phyloP scores from a whole-genome alignment of 2,113 vertebrate genomes.

The Callopanchax toddi region DNA sequence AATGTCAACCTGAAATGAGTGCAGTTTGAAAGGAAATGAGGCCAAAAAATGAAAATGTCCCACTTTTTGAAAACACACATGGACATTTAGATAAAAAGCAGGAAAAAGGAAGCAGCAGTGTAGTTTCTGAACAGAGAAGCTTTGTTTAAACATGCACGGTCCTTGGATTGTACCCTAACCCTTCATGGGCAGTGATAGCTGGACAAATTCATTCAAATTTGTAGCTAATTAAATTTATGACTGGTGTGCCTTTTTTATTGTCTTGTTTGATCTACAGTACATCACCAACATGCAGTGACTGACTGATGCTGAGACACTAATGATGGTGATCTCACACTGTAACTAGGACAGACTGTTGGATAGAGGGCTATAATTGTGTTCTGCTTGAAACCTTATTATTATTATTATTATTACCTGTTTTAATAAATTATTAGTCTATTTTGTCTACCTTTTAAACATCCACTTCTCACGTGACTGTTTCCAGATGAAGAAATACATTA shows the following conservation, averaged over 20 bases:
- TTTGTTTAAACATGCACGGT: not conserved
- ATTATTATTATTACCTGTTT: too few relatives aligned
- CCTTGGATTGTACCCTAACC: not conserved
- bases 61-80: not conserved
- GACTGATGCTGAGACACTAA: not conserved
- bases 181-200: not conserved
- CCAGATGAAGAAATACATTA: too few relatives aligned
- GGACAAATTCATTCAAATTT: not conserved
- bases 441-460: too few relatives aligned
- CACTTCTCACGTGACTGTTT: too few relatives aligned
- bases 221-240: not conserved
- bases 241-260: not conserved
- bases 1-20: slow-evolving; percentile 21
- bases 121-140: slow-evolving; percentile 14
- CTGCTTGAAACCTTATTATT: too few relatives aligned
- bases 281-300: not conserved
- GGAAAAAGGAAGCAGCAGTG: slow-evolving; percentile 9
- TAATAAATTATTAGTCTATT: too few relatives aligned
- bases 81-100: slow-evolving; percentile 18
- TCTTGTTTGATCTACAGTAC: not conserved
- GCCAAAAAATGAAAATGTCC: slow-evolving; percentile 9
- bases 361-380: too few relatives aligned
- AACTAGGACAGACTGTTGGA: not conserved
- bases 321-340: not conserved
- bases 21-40: slow-evolving; percentile 12